Percentiles rank a stretch among this genome's conserved stretches.
Conservation (phyloP, 2,113 vertebrate genomes). For the Scophthalmus maximus region DNA sequence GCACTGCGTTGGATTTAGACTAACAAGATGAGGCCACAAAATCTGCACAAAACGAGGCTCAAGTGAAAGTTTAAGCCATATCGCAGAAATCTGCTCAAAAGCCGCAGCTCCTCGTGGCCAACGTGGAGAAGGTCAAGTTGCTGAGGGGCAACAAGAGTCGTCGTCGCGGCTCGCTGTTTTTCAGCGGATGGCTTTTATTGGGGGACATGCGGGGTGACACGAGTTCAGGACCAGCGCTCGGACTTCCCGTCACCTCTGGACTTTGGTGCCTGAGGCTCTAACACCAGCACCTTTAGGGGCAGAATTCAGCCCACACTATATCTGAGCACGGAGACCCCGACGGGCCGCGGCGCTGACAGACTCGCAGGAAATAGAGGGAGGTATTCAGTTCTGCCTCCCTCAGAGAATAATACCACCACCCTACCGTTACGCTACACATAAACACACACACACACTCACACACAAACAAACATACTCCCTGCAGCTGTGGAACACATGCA, state of each 20-base stretch:
- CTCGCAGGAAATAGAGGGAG: constrained; percentile 39
- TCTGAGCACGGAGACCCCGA: constrained; percentile 8
- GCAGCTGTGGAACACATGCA: constrained; percentile 68
- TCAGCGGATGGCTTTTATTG: constrained; percentile 17
- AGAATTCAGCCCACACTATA: constrained; percentile 28
- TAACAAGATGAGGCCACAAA: background rate
- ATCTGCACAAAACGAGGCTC: background rate
- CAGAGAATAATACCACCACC: constrained; percentile 42
- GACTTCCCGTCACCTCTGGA: constrained; percentile 2
- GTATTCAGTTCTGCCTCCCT: constrained; percentile 39
- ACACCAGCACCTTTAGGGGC: constrained; percentile 1
- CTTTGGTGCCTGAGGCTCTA: background rate
- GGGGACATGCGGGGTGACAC: constrained; percentile 21
- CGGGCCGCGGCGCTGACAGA: constrained; percentile 48
- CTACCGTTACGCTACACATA: constrained; percentile 36
- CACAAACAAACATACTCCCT: background rate
- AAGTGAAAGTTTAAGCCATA: constrained; percentile 5
- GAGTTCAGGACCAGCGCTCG: background rate
- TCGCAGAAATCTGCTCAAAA: background rate
- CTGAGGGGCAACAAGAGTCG: constrained; percentile 3
- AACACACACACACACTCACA: constrained; percentile 22
- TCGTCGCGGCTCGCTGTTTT: constrained; percentile 30
- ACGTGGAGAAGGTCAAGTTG: background rate
- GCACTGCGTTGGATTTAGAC: background rate
- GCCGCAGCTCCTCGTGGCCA: constrained; percentile 8